A percentile compares a stretch with the other conserved stretches of the same genome.
phyloP scores from a whole-genome alignment of 2,797 vertebrate species.

The Macropus fuliginosus region DNA sequence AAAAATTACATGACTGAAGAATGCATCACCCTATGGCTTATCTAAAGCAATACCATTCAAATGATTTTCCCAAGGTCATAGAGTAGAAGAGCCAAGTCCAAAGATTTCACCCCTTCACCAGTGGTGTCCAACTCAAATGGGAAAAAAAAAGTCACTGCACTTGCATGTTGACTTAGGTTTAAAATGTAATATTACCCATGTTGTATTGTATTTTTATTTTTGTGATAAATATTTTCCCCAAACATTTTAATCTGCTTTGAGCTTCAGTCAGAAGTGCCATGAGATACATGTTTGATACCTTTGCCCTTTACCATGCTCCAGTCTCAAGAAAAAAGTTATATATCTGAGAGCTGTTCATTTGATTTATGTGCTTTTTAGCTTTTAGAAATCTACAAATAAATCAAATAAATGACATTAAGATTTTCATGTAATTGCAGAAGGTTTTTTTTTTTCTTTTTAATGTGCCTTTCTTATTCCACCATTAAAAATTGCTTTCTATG shows the following conservation, averaged over 20 bases:
- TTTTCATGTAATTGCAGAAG: conserved; percentile 74
- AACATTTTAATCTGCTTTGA: background rate
- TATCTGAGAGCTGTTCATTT: background rate
- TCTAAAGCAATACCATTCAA: background rate
- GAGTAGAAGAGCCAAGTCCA: background rate
- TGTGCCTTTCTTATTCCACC: conserved; percentile 62
- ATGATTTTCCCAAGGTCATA: background rate
- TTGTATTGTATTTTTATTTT: background rate
- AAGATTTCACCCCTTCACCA: background rate
- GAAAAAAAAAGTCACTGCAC: background rate
- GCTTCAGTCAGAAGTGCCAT: background rate
- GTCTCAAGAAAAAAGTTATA: background rate
- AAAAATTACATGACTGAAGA: background rate
- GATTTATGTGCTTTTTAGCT: background rate
- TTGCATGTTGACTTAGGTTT: background rate
- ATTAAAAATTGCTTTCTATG: conserved; percentile 72
- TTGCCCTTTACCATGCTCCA: background rate
- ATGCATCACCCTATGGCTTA: no score
- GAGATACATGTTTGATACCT: background rate
- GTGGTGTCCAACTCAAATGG: background rate
- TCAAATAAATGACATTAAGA: conserved; percentile 79
- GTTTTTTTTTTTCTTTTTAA: conserved; percentile 53
- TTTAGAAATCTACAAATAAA: background rate
- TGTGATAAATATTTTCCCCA: background rate
- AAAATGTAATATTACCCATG: background rate